phyloP scores from a whole-genome alignment of 2,888 invertebrate genomes.

The Macaria notata region DNA sequence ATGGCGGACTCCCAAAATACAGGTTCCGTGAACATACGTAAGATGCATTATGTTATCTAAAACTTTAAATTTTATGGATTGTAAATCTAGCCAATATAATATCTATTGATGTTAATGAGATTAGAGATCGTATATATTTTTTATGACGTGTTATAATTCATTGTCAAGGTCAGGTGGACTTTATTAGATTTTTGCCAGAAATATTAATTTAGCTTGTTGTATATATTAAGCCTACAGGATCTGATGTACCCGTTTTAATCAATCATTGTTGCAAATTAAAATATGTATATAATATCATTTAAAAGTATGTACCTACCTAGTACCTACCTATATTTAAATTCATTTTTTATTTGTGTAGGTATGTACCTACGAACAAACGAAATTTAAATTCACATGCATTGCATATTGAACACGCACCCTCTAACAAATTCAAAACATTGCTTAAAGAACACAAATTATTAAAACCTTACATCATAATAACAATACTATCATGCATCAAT shows the following conservation, averaged over 20 bases:
- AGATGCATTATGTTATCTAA: slow-evolving; percentile 49
- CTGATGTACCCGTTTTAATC: too few relatives aligned
- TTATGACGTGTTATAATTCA: slow-evolving; percentile 1
- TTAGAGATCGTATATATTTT: slow-evolving; percentile 7
- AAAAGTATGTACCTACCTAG: too few relatives aligned
- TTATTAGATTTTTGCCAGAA: too few relatives aligned
- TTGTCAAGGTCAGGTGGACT: slow-evolving; percentile 1
- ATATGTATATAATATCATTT: too few relatives aligned
- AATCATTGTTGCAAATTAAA: too few relatives aligned
- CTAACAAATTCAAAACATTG: background rate
- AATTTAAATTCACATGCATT: too few relatives aligned
- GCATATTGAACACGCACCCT: background rate
- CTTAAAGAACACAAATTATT: too few relatives aligned
- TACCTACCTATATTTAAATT: too few relatives aligned
- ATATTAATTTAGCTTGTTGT: background rate
- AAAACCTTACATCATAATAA: slow-evolving; percentile 24
- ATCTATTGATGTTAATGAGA: slow-evolving; percentile 15
- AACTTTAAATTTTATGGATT: slow-evolving; percentile 14
- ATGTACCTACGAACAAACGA: too few relatives aligned
- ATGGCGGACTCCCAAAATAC: slow-evolving; percentile 75
- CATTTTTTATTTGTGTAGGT: too few relatives aligned
- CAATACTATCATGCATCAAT: slow-evolving; percentile 50
- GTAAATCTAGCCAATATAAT: slow-evolving; percentile 10
- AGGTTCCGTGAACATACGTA: slow-evolving; percentile 61
- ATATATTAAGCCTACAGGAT: too few relatives aligned